These are phyloP conservation scores for Agonum fuliginosum DNA, from an alignment of 2,888 invertebrate genomes.

Conservation along the genomic window DNA sequence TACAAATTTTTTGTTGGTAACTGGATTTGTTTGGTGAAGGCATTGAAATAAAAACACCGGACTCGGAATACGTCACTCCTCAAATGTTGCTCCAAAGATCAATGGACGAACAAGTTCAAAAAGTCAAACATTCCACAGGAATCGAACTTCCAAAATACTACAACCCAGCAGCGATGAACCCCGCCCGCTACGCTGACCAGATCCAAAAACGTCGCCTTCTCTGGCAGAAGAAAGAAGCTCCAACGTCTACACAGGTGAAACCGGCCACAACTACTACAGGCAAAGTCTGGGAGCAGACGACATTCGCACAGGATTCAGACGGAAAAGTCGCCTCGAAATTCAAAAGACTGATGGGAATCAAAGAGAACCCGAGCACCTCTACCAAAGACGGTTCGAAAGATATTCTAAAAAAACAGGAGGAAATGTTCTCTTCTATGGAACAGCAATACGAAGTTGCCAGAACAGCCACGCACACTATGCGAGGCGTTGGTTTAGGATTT, in stretches of 20 bases:
- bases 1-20: conserved; percentile 8
- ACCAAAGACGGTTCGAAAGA: conserved; percentile 73
- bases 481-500: conserved; percentile 90
- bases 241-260: conserved; percentile 64
- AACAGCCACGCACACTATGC: conserved; percentile 96
- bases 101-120: conserved; percentile 71
- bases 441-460: conserved; percentile 97
- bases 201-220: conserved; percentile 93
- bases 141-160: conserved; percentile 81
- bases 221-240: conserved; percentile 86
- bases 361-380: conserved; percentile 72
- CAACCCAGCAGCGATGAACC: conserved; percentile 83
- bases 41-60: conserved; percentile 70
- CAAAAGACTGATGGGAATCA: conserved; percentile 97
- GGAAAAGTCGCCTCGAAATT: conserved; percentile 96
- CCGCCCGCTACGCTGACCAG: conserved; percentile 89
- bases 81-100: conserved; percentile 75
- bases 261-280: too few relatives aligned
- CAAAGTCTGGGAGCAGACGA: conserved; percentile 85
- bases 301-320: conserved; percentile 93
- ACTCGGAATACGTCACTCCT: conserved; percentile 75
- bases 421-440: conserved; percentile 94
- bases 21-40: conserved; percentile 57
- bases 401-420: conserved; percentile 83
- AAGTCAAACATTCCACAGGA: conserved; percentile 71